Evolutionary conservation across 1,140 invertebrate genomes (phyloP).

Genomic region (Leptinotarsa lineolata): DNA sequence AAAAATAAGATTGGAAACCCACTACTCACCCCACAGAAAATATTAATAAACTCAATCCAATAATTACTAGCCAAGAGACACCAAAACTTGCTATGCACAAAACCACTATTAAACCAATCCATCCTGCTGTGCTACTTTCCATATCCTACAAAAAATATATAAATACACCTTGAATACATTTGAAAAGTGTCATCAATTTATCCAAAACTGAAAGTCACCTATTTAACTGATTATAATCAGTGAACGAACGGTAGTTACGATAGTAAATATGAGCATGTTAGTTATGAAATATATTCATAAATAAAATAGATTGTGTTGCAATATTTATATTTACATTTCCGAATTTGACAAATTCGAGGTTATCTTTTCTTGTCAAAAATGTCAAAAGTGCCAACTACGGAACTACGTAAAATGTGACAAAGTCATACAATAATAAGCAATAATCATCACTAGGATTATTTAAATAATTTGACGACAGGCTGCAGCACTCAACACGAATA

Average conservation of each 20-base stretch:
- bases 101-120: constrained; percentile 48
- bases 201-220: background rate
- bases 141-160: constrained; percentile 11
- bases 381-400: background rate
- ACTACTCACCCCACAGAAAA: constrained; percentile 50
- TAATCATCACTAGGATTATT: too few species aligned
- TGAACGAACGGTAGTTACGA: background rate
- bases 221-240: background rate
- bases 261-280: background rate
- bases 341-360: background rate
- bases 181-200: background rate
- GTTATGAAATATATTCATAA: background rate
- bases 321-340: constrained; percentile 1
- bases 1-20: background rate
- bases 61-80: constrained; percentile 43
- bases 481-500: too few species aligned
- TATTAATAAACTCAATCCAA: constrained; percentile 40
- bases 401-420: background rate
- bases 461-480: too few species aligned
- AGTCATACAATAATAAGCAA: too few species aligned
- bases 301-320: background rate
- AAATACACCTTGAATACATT: background rate
- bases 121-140: constrained; percentile 39
- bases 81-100: constrained; percentile 49
- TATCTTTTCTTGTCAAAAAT: background rate